A percentile compares a stretch with the other conserved stretches of the same genome.
Evolutionary conservation across 2,113 vertebrate species (phyloP).

Genomic region (Catharus fuscescens): DNA sequence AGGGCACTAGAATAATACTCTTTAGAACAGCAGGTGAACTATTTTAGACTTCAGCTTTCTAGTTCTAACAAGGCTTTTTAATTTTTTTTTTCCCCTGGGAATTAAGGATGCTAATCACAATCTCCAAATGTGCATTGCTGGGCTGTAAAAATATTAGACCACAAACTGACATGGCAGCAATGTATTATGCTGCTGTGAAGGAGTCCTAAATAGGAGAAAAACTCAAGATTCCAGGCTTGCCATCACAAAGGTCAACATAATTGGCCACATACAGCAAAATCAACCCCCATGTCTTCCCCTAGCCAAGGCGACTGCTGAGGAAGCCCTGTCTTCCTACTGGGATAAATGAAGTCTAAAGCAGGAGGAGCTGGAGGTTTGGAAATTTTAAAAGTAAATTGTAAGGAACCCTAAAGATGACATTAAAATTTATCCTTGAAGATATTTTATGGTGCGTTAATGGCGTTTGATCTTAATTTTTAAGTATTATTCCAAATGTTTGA

Average conservation of each 20-base stretch:
- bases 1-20: conserved; percentile 86
- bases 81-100: conserved; percentile 53
- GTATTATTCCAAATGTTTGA: conserved; percentile 24
- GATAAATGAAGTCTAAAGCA: conserved; percentile 77
- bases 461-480: background rate
- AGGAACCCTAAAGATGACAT: conserved; percentile 66
- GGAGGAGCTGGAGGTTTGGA: conserved; percentile 71
- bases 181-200: conserved; percentile 64
- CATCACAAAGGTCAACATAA: conserved; percentile 84
- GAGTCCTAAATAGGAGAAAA: conserved; percentile 77
- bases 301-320: conserved; percentile 66
- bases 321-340: conserved; percentile 73
- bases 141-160: conserved; percentile 79
- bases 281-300: conserved; percentile 70
- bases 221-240: conserved; percentile 72
- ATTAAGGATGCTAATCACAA: conserved; percentile 85
- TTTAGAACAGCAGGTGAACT: conserved; percentile 82
- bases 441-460: conserved; percentile 44
- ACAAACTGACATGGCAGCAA: conserved; percentile 74
- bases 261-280: conserved; percentile 84
- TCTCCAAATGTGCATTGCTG: conserved; percentile 80
- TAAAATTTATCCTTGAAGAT: conserved; percentile 67
- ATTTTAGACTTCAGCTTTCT: conserved; percentile 81
- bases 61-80: conserved; percentile 79
- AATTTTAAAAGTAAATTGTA: conserved; percentile 73